phyloP scores from a whole-genome alignment of 2,888 invertebrate species.

The Drosophila kuntzei region DNA sequence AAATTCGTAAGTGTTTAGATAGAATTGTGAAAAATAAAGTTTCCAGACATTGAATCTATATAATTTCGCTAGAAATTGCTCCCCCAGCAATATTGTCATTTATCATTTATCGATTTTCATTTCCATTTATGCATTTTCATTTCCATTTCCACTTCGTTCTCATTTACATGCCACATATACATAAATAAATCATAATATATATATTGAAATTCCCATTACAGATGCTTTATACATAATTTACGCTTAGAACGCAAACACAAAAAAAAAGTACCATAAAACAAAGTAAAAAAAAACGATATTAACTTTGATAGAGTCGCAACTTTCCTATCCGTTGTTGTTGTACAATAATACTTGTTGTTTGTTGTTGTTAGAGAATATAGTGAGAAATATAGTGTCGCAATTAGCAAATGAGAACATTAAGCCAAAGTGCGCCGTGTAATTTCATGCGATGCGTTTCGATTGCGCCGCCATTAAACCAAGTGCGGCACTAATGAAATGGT shows the following conservation, averaged over 20 bases:
- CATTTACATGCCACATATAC: conserved; percentile 33
- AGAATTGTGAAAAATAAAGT: neutral
- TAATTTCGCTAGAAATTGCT: conserved; percentile 7
- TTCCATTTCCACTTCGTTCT: conserved; percentile 42
- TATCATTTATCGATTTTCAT: conserved; percentile 22
- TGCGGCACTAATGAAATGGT: conserved; percentile 85
- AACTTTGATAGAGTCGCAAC: conserved; percentile 38
- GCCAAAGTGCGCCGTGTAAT: conserved; percentile 4
- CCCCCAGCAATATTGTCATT: conserved; percentile 8
- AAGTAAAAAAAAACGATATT: conserved; percentile 22
- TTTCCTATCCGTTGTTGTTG: conserved; percentile 35
- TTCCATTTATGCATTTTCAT: conserved; percentile 42
- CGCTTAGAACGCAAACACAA: conserved; percentile 42
- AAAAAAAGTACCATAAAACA: neutral
- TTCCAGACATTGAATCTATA: neutral
- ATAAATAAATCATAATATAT: conserved; percentile 59
- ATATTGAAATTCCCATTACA: conserved; percentile 74
- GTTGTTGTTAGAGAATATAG: conserved; percentile 28
- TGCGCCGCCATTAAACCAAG: conserved; percentile 68
- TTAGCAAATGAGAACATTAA: conserved; percentile 30
- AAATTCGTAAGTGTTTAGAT: conserved; percentile 46
- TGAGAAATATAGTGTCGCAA: conserved; percentile 11
- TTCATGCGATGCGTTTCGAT: conserved; percentile 56
- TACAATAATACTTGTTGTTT: conserved; percentile 24
- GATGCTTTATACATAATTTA: conserved; percentile 61